phyloP scores from a whole-genome alignment of 2,113 vertebrate genomes.

The Chionomys nivalis region DNA sequence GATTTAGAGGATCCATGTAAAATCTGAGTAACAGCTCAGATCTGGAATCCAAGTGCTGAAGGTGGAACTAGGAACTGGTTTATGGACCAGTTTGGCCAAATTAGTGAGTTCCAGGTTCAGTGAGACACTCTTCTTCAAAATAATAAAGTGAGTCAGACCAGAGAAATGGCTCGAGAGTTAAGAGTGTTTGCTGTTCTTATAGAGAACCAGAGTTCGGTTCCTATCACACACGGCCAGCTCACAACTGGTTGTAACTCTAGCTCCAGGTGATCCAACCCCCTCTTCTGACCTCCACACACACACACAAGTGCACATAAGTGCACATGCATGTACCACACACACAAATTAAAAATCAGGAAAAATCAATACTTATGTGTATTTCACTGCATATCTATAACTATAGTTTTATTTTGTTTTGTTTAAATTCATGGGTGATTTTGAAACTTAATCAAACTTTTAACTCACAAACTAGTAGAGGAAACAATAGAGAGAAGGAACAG shows the following conservation, averaged over 20 bases:
- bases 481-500: neutral
- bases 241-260: neutral
- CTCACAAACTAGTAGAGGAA: neutral
- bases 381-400: neutral
- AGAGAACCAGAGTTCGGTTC: neutral
- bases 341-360: neutral
- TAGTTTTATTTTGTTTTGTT: neutral
- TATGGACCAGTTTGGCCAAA: neutral
- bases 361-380: neutral
- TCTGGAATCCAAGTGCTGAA: neutral
- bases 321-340: neutral
- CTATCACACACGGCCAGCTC: neutral
- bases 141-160: neutral
- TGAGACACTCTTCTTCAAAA: neutral
- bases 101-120: neutral
- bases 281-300: neutral
- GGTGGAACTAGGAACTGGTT: neutral
- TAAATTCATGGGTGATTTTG: constrained; percentile 11
- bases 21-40: neutral
- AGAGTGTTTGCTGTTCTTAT: neutral
- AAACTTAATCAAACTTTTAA: constrained; percentile 48
- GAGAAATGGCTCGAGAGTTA: neutral
- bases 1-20: neutral
- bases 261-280: too few relatives aligned
- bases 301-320: neutral